Base-by-base conservation (phyloP, 2,797 vertebrate species). In the Pyrocephalus nanus region DNA sequence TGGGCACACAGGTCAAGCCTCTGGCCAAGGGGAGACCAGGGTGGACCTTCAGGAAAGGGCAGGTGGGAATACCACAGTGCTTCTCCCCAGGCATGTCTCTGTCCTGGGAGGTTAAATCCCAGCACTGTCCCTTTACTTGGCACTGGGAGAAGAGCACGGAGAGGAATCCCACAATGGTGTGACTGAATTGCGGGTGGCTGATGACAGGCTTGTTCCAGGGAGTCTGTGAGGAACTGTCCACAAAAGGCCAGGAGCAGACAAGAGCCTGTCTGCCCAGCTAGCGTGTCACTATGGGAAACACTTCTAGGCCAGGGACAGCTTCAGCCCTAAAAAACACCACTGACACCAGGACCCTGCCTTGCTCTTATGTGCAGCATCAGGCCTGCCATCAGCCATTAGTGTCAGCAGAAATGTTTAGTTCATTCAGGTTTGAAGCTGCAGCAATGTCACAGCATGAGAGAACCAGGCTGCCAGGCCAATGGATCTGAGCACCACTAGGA, bases 101-200 rank as follows among this genome's bases (percentile, higher is more conserved):
- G 40, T 36, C 40, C 57, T 1, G 0, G 34, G 18, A 93, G 9
- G 27, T 45, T 11, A 27, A 42, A 77, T 19, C n/a, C 47, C 36
- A 48, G 65, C 38, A 32, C 11, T 36, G 19, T 10, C 57, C 17
- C 42, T 77, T 53, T 20, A n/a, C 7, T 15, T 4, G 4, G 21
- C 4, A 2, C 26, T 54, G 43, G 32, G 14, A 76, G 34, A 42
- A 20, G 15, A 9, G 21, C 53, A 36, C 6, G 23, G 53, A 38
- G 29, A 11, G 8, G 25, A 74, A 8, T 53, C 30, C 30, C 42
- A 9, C n/a, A 42, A 5, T 1, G 1, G 18, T 57, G 8, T 17
- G 30, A 20, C 14, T 0, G 0, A 21, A 10, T 8, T 10, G 20
- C 2, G 0, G 9, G 23, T n/a, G n/a, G 40, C 6, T 86, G 16